Evolutionary conservation across 1,140 invertebrate species (phyloP).

Genomic region (Polypedilum pembai): DNA sequence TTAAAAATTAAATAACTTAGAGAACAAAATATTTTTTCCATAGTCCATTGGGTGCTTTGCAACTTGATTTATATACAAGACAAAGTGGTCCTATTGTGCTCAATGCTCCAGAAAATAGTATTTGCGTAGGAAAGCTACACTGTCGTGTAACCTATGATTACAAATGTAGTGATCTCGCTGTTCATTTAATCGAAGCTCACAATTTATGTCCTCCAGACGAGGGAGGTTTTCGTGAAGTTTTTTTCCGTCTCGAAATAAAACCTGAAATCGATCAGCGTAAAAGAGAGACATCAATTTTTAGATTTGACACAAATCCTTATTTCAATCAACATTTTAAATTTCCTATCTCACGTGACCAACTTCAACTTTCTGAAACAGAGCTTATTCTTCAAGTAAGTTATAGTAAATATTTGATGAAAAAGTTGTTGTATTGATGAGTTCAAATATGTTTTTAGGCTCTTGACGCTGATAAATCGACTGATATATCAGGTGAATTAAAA

Average conservation of each 20-base stretch:
- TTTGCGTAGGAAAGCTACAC: constrained; percentile 67
- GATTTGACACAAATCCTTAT: constrained; percentile 67
- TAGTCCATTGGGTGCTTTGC: constrained; percentile 72
- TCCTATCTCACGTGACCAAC: constrained; percentile 70
- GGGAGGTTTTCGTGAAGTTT: constrained; percentile 80
- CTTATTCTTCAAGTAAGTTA: constrained; percentile 61
- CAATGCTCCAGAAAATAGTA: constrained; percentile 48
- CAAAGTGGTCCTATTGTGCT: constrained; percentile 66
- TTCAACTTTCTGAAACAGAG: constrained; percentile 66
- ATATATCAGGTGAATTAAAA: constrained; percentile 67
- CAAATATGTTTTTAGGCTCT: constrained; percentile 29
- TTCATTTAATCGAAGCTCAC: constrained; percentile 78
- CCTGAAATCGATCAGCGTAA: constrained; percentile 77
- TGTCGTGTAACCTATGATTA: constrained; percentile 83
- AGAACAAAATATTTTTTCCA: constrained; percentile 20
- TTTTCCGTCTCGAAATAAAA: constrained; percentile 63
- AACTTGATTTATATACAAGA: constrained; percentile 75
- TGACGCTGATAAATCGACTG: constrained; percentile 57
- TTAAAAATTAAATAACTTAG: too few relatives aligned
- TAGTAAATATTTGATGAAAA: too few relatives aligned
- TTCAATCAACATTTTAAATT: constrained; percentile 82
- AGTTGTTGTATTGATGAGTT: too few relatives aligned
- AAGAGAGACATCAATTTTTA: constrained; percentile 69
- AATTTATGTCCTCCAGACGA: constrained; percentile 71
- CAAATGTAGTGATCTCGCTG: constrained; percentile 76